A percentile compares a stretch with the other conserved stretches of the same genome.
phyloP scores from a whole-genome alignment of 2,888 invertebrate species.

The Pharmacophagus antenor region DNA sequence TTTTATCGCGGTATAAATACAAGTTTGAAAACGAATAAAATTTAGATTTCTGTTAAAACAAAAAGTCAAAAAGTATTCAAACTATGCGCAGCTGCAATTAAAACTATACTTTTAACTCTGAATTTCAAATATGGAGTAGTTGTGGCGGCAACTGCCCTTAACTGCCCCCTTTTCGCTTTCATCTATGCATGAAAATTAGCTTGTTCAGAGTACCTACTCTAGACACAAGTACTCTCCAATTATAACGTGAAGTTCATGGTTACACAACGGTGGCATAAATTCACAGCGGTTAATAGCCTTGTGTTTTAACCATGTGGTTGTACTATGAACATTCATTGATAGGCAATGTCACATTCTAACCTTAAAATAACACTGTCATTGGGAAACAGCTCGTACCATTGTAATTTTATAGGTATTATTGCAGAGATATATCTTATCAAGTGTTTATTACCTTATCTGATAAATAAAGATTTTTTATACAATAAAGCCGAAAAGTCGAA shows the following conservation, averaged over 20 bases:
- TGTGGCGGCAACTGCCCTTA: slow-evolving; percentile 25
- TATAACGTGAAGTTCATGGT: slow-evolving; percentile 24
- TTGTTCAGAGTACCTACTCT: slow-evolving; percentile 24
- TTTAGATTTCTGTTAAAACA: neutral
- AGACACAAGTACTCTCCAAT: slow-evolving; percentile 22
- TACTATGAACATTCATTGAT: neutral
- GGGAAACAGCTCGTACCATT: too few relatives aligned
- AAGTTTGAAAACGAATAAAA: too few relatives aligned
- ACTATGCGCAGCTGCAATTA: slow-evolving; percentile 2
- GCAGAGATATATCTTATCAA: too few relatives aligned
- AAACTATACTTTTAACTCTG: slow-evolving; percentile 10
- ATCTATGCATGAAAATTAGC: slow-evolving; percentile 30
- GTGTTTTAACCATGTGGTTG: neutral
- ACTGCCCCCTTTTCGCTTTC: slow-evolving; percentile 27
- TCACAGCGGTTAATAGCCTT: neutral
- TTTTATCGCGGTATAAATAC: too few relatives aligned
- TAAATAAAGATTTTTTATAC: too few relatives aligned
- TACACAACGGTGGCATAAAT: slow-evolving; percentile 1
- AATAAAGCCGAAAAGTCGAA: too few relatives aligned
- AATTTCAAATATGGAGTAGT: slow-evolving; percentile 18
- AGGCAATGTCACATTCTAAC: neutral
- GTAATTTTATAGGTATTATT: too few relatives aligned
- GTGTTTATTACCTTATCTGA: too few relatives aligned
- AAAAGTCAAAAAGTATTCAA: neutral
- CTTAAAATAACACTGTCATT: neutral